Percentiles rank a stretch among this genome's conserved stretches.
These are phyloP conservation scores for Leucophora obtusa DNA, from an alignment of 2,888 invertebrate species.

Conservation along the genomic window DNA sequence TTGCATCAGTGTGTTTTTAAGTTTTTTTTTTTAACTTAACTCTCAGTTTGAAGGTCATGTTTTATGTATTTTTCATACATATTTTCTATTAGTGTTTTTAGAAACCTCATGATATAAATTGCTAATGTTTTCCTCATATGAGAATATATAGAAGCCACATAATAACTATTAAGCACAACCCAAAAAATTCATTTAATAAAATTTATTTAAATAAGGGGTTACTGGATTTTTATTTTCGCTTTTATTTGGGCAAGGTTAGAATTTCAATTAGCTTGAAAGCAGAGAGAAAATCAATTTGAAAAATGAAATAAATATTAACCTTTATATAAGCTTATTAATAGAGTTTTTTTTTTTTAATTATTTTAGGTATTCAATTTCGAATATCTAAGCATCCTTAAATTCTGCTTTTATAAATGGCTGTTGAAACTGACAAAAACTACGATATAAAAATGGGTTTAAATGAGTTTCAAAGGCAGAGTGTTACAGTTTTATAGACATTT, in stretches of 20 bases:
- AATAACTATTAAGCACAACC: neutral
- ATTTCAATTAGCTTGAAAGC: constrained; percentile 11
- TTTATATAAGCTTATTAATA: too few relatives aligned
- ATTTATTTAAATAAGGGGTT: constrained; percentile 31
- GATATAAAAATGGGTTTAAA: too few relatives aligned
- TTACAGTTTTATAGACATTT: too few relatives aligned
- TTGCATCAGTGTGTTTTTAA: constrained; percentile 9
- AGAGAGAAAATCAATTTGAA: neutral
- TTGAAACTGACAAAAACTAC: too few relatives aligned
- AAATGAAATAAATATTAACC: too few relatives aligned
- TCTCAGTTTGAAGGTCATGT: constrained; percentile 35
- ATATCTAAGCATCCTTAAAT: too few relatives aligned
- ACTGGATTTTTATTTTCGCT: constrained; percentile 5
- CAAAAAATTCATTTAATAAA: constrained; percentile 20
- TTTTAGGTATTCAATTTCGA: too few relatives aligned
- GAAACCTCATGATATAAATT: neutral
- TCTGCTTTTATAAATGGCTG: too few relatives aligned
- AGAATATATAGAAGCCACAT: neutral
- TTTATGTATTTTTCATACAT: neutral
- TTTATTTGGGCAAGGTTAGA: constrained; percentile 19
- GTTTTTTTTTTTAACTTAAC: neutral
- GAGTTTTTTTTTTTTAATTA: too few relatives aligned
- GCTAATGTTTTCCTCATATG: neutral
- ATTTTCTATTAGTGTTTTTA: neutral
- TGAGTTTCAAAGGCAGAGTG: too few relatives aligned